Evolutionary conservation across 2,888 invertebrate species (phyloP), one percentile per base, ranked within the genome.

Genomic region (Athalia cordata): DNA sequence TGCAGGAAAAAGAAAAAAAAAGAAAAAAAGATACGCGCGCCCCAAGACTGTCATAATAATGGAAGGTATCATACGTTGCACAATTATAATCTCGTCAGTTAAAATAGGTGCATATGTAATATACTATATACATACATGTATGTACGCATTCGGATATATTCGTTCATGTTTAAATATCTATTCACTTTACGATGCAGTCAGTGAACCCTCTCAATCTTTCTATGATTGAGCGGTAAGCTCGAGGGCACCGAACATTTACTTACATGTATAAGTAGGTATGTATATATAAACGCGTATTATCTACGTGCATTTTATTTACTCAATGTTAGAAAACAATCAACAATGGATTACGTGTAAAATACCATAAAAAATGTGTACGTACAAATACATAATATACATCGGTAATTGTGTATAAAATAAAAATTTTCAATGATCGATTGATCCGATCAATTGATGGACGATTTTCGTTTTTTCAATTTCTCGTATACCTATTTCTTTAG

Each of bases 171-270:
- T 5, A 52, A 52, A 7, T 52, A 8, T 29, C 65, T 45, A 65
- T 45, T 13, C 49, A 29, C 68, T 29, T 50, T 47, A 9, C 47
- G 11, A n/a, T 15, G 11, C n/a, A 49, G 47, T 49, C 68, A 68
- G 52, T 68, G 68, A 68, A 68, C 68, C 68, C 68, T 68, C 68
- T 68, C 68, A 45, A 68, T 68, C 68, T 68, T 68, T 68, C 52
- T 68, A 68, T 29, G 29, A 68, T 68, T 68, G 68, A 68, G 68
- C 55, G 11, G 55, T 68, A 52, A 68, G 55, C 68, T 66, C 68
- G 68, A 68, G 68, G 68, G 55, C 68, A 68, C 52, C 68, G 55
- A 68, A 68, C 68, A 68, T 52, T 68, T 68, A 68, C 29, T 13
- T 66, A 49, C n/a, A 59, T 11, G n/a, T 1, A 11, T 59, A 29